Percentiles rank a stretch among this genome's conserved stretches.
Conservation (phyloP, 2,888 invertebrate genomes). For the Habroteleia sp. region DNA sequence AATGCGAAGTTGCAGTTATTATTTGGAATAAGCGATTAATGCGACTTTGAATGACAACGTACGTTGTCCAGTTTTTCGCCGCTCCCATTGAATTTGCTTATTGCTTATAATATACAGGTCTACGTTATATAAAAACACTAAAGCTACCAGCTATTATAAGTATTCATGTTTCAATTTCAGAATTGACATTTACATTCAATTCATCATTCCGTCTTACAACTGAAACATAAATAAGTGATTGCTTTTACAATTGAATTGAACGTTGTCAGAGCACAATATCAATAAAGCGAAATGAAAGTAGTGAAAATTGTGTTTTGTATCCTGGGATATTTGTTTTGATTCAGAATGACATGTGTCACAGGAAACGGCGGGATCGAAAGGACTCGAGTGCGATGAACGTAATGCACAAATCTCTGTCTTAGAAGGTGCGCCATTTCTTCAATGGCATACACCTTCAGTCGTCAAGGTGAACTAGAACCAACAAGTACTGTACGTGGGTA, state of each 20-base stretch:
- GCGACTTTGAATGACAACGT: no score
- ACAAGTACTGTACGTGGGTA: conserved; percentile 71
- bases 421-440: conserved; percentile 69
- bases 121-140: no score
- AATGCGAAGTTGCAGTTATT: no score
- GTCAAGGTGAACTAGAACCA: conserved; percentile 77
- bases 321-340: conserved; percentile 36
- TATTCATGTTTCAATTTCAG: conserved; percentile 23
- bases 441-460: conserved; percentile 68
- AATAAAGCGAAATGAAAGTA: conserved; percentile 30
- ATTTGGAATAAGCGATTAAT: no score
- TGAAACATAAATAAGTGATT: conserved; percentile 11
- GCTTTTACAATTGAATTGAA: background rate
- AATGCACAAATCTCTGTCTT: conserved; percentile 67
- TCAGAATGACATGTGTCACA: conserved; percentile 16
- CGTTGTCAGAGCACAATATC: conserved; percentile 2
- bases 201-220: background rate
- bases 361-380: conserved; percentile 18
- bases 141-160: conserved; percentile 2
- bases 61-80: no score
- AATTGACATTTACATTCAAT: conserved; percentile 14
- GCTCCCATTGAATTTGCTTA: no score
- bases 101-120: no score
- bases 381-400: conserved; percentile 38
- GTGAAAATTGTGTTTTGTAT: conserved; percentile 38